A percentile compares a stretch with the other conserved stretches of the same genome.
Conservation (phyloP, 2,797 vertebrate genomes). For the Prunella strophiata region DNA sequence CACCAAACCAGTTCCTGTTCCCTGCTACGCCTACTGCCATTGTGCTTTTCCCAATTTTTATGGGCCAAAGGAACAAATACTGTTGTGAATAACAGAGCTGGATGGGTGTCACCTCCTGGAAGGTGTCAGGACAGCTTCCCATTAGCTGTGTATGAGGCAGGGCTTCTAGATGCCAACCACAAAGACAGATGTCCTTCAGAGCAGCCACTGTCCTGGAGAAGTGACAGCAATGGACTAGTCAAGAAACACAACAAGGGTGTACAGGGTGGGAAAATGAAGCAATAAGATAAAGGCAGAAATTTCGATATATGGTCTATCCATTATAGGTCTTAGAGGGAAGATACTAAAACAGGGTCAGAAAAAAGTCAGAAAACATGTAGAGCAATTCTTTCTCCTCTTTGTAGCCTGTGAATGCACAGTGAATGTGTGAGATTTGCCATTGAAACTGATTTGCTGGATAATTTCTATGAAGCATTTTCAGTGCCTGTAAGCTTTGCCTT, state of each 20-base stretch:
- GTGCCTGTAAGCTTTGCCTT: background rate
- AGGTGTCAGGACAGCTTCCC: background rate
- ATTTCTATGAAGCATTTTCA: constrained; percentile 12
- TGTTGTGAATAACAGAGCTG: background rate
- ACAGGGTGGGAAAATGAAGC: background rate
- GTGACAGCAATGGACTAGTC: background rate
- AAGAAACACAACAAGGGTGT: background rate
- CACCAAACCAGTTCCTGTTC: background rate
- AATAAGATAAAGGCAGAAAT: background rate
- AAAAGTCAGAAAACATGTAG: background rate
- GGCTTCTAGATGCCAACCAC: background rate
- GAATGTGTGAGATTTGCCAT: background rate
- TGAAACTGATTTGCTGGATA: background rate
- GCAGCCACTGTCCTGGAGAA: background rate
- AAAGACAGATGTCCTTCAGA: background rate
- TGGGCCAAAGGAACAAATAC: background rate
- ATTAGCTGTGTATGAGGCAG: background rate
- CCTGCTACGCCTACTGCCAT: background rate
- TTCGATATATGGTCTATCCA: background rate
- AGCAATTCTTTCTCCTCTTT: background rate
- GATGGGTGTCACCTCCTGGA: background rate
- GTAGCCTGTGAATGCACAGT: background rate
- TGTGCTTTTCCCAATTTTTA: background rate
- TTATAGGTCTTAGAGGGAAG: background rate
- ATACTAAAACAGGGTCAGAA: background rate